These are phyloP conservation scores for Accipiter virgatus DNA, from an alignment of 2,113 vertebrate genomes.

Conservation along the genomic window DNA sequence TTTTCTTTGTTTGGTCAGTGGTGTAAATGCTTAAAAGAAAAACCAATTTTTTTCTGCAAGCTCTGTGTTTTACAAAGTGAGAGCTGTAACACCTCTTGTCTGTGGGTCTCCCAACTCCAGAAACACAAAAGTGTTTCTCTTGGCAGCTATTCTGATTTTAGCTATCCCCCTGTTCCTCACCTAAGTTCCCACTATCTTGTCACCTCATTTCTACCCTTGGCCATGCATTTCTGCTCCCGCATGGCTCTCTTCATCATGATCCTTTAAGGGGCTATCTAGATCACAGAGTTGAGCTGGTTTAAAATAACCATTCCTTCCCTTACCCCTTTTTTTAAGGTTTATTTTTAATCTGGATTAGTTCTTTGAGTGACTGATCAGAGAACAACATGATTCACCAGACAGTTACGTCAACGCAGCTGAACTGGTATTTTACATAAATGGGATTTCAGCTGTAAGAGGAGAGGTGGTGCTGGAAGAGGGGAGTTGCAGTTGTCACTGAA, in stretches of 20 bases:
- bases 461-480: neutral
- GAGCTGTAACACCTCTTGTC: neutral
- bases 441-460: neutral
- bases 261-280: neutral
- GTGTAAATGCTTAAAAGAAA: neutral
- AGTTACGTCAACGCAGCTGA: neutral
- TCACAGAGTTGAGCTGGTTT: neutral
- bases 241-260: neutral
- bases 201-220: neutral
- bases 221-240: neutral
- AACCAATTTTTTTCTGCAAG: neutral
- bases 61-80: neutral
- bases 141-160: neutral
- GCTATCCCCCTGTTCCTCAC: neutral
- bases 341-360: neutral
- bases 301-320: neutral
- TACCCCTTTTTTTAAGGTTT: neutral
- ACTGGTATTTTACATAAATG: neutral
- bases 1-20: neutral
- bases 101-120: neutral
- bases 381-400: neutral
- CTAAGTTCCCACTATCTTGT: neutral
- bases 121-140: neutral
- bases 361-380: neutral
- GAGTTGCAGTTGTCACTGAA: neutral